These are phyloP conservation scores for Caenorhabditis sinica DNA, from an alignment of 2,888 invertebrate genomes.

Conservation along the genomic window DNA sequence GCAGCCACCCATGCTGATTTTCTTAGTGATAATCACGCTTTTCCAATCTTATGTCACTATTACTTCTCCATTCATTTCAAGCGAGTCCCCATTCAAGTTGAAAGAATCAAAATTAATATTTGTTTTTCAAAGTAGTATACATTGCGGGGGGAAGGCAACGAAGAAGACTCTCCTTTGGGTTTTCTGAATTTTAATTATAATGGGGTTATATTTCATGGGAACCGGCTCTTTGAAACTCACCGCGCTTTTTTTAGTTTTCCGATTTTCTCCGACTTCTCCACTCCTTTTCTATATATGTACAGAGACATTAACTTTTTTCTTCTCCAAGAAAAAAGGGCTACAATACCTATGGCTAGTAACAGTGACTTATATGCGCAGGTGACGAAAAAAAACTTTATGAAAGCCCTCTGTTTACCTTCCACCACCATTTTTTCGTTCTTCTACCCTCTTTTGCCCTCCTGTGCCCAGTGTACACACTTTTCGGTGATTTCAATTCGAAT, in stretches of 20 bases:
- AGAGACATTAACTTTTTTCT: conserved; percentile 21
- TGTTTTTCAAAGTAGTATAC: conserved; percentile 8
- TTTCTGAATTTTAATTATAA: conserved; percentile 40
- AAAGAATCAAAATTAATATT: not conserved
- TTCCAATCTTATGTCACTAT: too few relatives aligned
- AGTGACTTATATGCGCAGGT: conserved; percentile 34
- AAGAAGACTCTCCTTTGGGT: not conserved
- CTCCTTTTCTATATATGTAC: conserved; percentile 3
- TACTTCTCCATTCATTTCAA: too few relatives aligned
- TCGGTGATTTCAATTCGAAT: conserved; percentile 37
- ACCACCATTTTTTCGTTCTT: conserved; percentile 35
- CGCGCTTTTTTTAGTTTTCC: conserved; percentile 1
- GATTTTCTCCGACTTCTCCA: too few relatives aligned
- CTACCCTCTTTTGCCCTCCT: conserved; percentile 30
- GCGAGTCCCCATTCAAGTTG: too few relatives aligned
- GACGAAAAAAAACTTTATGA: conserved; percentile 38
- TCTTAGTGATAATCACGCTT: not conserved
- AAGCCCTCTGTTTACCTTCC: conserved; percentile 54
- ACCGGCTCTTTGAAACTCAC: conserved; percentile 38
- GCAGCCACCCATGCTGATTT: not conserved
- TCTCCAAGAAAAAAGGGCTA: not conserved
- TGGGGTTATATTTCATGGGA: conserved; percentile 43
- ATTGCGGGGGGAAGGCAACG: not conserved
- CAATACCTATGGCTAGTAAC: conserved; percentile 22
- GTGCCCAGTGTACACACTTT: conserved; percentile 46